These are phyloP conservation scores for Drosophila nr. perissopoda DNA, from an alignment of 2,888 invertebrate genomes.

Conservation along the genomic window DNA sequence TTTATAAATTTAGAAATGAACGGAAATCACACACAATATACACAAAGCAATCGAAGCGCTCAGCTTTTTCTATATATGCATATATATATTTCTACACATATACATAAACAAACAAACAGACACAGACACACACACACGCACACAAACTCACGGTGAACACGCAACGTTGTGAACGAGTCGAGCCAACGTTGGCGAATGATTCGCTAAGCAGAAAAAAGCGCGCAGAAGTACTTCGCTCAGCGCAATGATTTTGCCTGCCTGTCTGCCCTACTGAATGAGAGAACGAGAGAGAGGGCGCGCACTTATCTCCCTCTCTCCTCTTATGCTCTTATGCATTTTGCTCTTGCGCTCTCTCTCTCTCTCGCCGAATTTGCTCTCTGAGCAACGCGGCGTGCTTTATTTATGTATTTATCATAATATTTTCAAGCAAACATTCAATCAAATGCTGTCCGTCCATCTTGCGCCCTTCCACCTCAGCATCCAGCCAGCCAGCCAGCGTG, in stretches of 20 bases:
- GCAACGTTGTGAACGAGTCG: conserved; percentile 70
- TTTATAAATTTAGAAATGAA: conserved; percentile 77
- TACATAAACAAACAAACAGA: conserved; percentile 16
- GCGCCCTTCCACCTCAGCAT: conserved; percentile 7
- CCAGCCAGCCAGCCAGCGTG: conserved; percentile 42
- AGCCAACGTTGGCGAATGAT: conserved; percentile 65
- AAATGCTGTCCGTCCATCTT: conserved; percentile 37
- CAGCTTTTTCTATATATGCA: conserved; percentile 8
- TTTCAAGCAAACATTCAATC: conserved; percentile 71
- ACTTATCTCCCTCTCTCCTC: conserved; percentile 27
- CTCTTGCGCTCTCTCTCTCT: not conserved
- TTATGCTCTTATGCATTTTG: not conserved
- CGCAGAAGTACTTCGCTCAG: conserved; percentile 66
- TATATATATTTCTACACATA: conserved; percentile 12
- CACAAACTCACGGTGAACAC: conserved; percentile 42
- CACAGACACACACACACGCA: conserved; percentile 5
- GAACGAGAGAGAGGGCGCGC: conserved; percentile 19
- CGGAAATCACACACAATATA: conserved; percentile 56
- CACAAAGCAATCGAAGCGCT: conserved; percentile 23
- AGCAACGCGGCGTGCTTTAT: conserved; percentile 26
- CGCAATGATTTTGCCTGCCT: not conserved
- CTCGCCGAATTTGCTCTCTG: not conserved
- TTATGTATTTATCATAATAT: conserved; percentile 33
- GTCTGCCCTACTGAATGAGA: not conserved
- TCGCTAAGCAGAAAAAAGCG: conserved; percentile 37